These are phyloP conservation scores for Clytia hemisphaerica DNA, from an alignment of 30 jellyfish, hydroid and myxozoan species.

Conservation along the genomic window DNA sequence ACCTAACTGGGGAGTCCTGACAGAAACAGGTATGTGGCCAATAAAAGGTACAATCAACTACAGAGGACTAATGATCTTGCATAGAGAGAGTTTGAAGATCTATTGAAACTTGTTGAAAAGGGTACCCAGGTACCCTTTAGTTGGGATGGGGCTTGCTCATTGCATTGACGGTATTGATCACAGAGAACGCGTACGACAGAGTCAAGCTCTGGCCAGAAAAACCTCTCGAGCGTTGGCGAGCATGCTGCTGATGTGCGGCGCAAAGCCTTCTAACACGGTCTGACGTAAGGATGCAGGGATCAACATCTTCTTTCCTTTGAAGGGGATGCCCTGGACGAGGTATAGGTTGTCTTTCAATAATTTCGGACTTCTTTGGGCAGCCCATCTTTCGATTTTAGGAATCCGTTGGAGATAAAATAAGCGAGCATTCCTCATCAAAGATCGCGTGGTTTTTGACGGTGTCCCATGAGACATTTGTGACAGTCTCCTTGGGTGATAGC, in stretches of 20 bases:
- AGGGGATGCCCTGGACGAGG: slow-evolving; percentile 28
- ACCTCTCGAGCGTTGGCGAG: not conserved
- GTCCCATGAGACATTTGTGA: not conserved
- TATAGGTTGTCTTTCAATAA: slow-evolving; percentile 6
- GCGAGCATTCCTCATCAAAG: not conserved
- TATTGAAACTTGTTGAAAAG: not conserved
- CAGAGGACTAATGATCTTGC: no score
- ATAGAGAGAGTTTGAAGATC: not conserved
- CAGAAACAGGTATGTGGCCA: no score
- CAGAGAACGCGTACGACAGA: not conserved
- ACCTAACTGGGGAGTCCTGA: no score
- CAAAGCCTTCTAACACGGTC: not conserved
- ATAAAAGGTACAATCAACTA: no score
- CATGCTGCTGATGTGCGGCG: not conserved
- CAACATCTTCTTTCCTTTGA: slow-evolving; percentile 36
- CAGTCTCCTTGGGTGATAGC: not conserved
- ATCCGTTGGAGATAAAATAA: no score
- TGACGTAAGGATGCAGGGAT: slow-evolving; percentile 4
- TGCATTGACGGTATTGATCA: slow-evolving; percentile 18
- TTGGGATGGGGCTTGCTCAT: slow-evolving; percentile 33
- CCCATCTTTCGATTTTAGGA: not conserved
- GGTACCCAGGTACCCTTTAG: not conserved
- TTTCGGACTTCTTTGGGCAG: not conserved
- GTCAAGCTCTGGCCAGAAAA: not conserved
- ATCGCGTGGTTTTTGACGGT: not conserved